Evolutionary conservation across 2,888 invertebrate species (phyloP).

Genomic region (Protophormia terraenovae): DNA sequence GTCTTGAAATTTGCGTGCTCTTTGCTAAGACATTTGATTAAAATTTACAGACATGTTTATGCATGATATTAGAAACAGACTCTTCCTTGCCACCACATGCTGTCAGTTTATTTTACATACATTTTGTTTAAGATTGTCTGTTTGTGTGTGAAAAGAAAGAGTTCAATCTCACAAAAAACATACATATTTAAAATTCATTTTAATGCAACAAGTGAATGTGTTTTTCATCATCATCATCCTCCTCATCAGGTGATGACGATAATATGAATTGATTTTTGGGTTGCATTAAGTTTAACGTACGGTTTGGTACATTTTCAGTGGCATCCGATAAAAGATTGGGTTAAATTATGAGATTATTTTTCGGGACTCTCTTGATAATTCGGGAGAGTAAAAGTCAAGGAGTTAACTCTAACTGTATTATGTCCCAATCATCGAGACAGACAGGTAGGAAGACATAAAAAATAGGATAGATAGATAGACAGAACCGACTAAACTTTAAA

Average conservation of each 20-base stretch:
- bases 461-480: too few species aligned
- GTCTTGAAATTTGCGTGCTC: slow-evolving; percentile 68
- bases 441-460: too few species aligned
- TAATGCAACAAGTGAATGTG: slow-evolving; percentile 68
- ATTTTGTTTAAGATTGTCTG: background rate
- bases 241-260: background rate
- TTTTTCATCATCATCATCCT: slow-evolving; percentile 40
- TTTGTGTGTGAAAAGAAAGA: slow-evolving; percentile 33
- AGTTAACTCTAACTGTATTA: too few species aligned
- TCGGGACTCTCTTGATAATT: too few species aligned
- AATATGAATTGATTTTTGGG: background rate
- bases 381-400: too few species aligned
- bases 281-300: slow-evolving; percentile 6
- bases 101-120: background rate
- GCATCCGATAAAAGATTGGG: too few species aligned
- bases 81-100: slow-evolving; percentile 50
- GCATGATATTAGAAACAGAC: slow-evolving; percentile 48
- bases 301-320: slow-evolving; percentile 30
- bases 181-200: slow-evolving; percentile 41
- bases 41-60: slow-evolving; percentile 61
- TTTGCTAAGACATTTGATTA: slow-evolving; percentile 62
- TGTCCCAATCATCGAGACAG: too few species aligned
- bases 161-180: too few species aligned
- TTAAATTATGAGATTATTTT: too few species aligned
- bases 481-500: too few species aligned